Evolutionary conservation across 2,113 vertebrate genomes (phyloP).

Genomic region (Pachycephala philippinensis): DNA sequence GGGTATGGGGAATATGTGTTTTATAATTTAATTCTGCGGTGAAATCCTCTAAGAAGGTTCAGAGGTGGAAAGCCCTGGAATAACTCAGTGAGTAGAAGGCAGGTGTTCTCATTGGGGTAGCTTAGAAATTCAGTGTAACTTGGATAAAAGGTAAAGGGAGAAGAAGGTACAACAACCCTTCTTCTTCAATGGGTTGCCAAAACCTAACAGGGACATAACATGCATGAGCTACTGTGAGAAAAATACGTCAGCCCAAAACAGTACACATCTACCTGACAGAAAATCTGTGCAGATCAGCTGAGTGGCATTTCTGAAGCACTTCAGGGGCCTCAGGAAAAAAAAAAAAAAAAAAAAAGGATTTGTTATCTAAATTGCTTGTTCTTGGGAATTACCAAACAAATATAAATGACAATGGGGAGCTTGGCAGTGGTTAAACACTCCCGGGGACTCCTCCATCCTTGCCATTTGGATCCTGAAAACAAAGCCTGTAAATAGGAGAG

Average conservation of each 20-base stretch:
- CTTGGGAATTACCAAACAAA: background rate
- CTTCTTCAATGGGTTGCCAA: background rate
- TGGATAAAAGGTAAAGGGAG: background rate
- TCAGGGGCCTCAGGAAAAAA: background rate
- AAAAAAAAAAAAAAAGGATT: background rate
- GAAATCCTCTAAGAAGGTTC: background rate
- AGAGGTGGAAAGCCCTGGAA: background rate
- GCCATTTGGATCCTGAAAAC: background rate
- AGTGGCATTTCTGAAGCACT: background rate
- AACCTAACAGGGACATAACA: background rate
- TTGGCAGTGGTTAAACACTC: background rate
- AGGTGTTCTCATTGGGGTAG: background rate
- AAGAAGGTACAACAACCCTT: background rate
- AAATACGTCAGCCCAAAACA: background rate
- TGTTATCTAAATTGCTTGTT: background rate
- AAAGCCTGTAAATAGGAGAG: background rate
- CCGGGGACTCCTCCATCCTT: background rate
- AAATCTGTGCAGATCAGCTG: background rate
- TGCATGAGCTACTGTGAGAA: background rate
- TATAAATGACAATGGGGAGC: background rate
- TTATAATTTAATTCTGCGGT: background rate
- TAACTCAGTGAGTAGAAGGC: background rate
- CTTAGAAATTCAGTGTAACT: background rate
- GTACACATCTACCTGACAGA: background rate
- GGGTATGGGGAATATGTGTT: no score